Percentiles rank a stretch among this genome's conserved stretches.
Evolutionary conservation across 1,140 invertebrate species (phyloP).

Genomic region (Drosophila guanche): DNA sequence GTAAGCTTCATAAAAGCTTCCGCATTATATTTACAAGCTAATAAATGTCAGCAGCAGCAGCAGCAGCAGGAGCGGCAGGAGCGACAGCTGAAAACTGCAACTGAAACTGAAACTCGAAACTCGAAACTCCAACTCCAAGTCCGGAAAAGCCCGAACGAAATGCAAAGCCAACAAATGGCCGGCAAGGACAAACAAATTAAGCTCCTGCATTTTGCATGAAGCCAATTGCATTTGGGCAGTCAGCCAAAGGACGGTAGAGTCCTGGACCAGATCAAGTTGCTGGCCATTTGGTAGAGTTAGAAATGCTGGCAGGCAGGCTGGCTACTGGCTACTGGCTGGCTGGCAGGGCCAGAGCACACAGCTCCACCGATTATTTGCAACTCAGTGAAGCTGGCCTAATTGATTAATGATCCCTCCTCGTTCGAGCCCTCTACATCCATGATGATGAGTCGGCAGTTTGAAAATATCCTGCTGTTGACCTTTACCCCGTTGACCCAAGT

Average conservation of each 20-base stretch:
- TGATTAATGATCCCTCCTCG: slow-evolving; percentile 46
- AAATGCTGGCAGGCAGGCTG: slow-evolving; percentile 11
- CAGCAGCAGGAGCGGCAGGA: slow-evolving; percentile 12
- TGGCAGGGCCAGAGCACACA: background rate
- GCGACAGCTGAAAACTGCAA: slow-evolving; percentile 23
- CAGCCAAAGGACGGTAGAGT: slow-evolving; percentile 30
- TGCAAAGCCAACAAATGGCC: slow-evolving; percentile 58
- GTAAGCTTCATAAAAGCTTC: slow-evolving; percentile 55
- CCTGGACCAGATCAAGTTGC: slow-evolving; percentile 42
- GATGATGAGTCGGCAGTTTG: slow-evolving; percentile 36
- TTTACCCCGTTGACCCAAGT: slow-evolving; percentile 29
- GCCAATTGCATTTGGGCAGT: slow-evolving; percentile 47
- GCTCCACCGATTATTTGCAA: slow-evolving; percentile 43
- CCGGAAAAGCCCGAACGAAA: slow-evolving; percentile 40
- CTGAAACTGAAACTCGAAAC: slow-evolving; percentile 20
- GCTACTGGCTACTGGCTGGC: background rate
- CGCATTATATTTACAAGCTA: slow-evolving; percentile 64
- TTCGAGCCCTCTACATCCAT: slow-evolving; percentile 6
- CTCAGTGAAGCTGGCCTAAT: slow-evolving; percentile 52
- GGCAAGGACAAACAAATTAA: slow-evolving; percentile 64
- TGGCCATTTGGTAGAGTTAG: slow-evolving; percentile 26
- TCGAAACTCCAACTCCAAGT: slow-evolving; percentile 24
- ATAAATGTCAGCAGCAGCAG: slow-evolving; percentile 57
- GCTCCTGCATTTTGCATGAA: slow-evolving; percentile 65
- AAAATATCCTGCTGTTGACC: slow-evolving; percentile 25